These are phyloP conservation scores for Indicator maculatus DNA, from an alignment of 2,113 vertebrate species.

Conservation along the genomic window DNA sequence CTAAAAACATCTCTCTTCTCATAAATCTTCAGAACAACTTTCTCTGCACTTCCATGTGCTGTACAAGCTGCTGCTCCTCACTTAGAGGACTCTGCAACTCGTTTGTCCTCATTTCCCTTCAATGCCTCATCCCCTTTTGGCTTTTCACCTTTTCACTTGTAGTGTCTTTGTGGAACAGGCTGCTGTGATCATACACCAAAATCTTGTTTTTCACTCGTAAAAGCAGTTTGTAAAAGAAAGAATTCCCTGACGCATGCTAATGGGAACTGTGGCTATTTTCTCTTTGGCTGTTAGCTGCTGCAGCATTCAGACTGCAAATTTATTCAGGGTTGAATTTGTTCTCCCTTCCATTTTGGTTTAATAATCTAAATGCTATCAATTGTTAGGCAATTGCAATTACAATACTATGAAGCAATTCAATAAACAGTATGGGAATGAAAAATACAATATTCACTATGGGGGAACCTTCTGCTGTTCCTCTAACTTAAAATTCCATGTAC, in stretches of 20 bases:
- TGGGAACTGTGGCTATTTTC: neutral
- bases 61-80: neutral
- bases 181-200: neutral
- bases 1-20: neutral
- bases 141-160: neutral
- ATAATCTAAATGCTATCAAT: neutral
- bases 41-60: neutral
- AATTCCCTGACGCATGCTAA: neutral
- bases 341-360: neutral
- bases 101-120: neutral
- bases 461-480: neutral
- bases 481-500: neutral
- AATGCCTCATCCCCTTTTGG: neutral
- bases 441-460: neutral
- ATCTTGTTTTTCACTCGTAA: neutral
- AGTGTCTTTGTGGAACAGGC: neutral
- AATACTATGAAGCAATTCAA: neutral
- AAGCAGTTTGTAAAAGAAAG: neutral
- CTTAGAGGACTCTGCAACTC: neutral
- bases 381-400: neutral
- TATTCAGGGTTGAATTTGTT: neutral
- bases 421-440: neutral
- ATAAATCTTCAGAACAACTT: conserved; percentile 23
- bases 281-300: neutral
- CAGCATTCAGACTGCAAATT: neutral